Evolutionary conservation across 37 sponge, comb jelly and placozoan genomes (phyloP).

Genomic region (Oopsacas minuta): DNA sequence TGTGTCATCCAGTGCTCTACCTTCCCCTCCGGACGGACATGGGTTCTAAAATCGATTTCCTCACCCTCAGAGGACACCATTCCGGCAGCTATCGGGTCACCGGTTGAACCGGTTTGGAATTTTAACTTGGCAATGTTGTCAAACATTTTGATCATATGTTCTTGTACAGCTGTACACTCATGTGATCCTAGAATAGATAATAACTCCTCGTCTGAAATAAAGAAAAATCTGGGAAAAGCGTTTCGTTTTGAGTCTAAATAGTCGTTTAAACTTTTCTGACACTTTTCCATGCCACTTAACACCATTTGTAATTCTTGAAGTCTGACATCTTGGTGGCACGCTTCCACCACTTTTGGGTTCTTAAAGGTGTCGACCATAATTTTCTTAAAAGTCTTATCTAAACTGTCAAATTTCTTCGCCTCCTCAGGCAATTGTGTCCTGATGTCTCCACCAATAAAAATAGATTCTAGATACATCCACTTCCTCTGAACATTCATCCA

Average conservation of each 20-base stretch:
- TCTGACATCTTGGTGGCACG: slow-evolving; percentile 74
- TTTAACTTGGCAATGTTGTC: slow-evolving; percentile 88
- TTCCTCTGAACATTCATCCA: slow-evolving; percentile 99
- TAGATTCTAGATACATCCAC: slow-evolving; percentile 99
- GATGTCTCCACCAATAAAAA: slow-evolving; percentile 98
- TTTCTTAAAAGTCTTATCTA: slow-evolving; percentile 98
- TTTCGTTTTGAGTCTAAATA: slow-evolving; percentile 98
- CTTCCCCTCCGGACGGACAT: slow-evolving; percentile 78
- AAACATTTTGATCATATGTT: slow-evolving; percentile 99
- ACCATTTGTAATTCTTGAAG: slow-evolving; percentile 82
- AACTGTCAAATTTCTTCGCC: slow-evolving; percentile 95
- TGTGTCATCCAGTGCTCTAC: slow-evolving; percentile 99
- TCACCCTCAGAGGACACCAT: slow-evolving; percentile 97
- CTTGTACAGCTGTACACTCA: slow-evolving; percentile 96
- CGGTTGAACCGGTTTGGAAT: slow-evolving; percentile 50
- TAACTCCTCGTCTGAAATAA: slow-evolving; percentile 98
- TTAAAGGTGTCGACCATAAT: slow-evolving; percentile 94
- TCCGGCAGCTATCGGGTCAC: slow-evolving; percentile 66
- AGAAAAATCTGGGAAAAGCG: slow-evolving; percentile 98
- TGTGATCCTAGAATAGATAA: slow-evolving; percentile 88
- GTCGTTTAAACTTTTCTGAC: slow-evolving; percentile 97
- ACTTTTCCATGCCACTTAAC: slow-evolving; percentile 71
- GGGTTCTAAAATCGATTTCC: slow-evolving; percentile 77
- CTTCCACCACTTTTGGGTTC: slow-evolving; percentile 73
- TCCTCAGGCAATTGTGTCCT: slow-evolving; percentile 94